Evolutionary conservation across 2,888 invertebrate genomes (phyloP), one percentile per base, ranked within the genome.

Genomic region (Asteroscopus sphinx): DNA sequence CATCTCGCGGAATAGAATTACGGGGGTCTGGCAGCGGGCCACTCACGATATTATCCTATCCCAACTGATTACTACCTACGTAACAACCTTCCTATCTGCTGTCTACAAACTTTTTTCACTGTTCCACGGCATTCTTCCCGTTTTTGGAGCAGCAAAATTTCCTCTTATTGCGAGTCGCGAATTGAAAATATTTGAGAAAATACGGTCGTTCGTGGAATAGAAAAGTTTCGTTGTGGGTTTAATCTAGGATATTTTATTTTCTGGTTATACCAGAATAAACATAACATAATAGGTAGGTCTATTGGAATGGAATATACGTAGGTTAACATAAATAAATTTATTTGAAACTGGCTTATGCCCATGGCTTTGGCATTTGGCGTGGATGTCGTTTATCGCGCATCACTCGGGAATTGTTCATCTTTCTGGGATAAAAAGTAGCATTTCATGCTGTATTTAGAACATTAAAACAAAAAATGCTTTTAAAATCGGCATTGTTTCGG

Each of bases 41-140:
- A 80, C 81, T 82, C 76, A 67, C 77, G 64, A 79, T 84, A 85
- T 84, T 83, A 79, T 74, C 55, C 75, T 64, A 68, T 75, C 68
- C 51, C 52, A 72, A 56, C 66, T 73, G 73, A 78, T 81, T 81
- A 72, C 49, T 63, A 30, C 46, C 59, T 61, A 30, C 46, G 57
- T 61, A 62, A 68, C 52, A 40, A 56, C 54, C 21, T 42, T 35
- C 40, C 51, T 51, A 44, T 26, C 28, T 7, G 21, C 39, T 12
- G 21, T 40, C 17, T 36, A 12, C 37, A 13, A 21, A 32, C 12
- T 33, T 56, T 33, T 9, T 39, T 33, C 9, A 46, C 30, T 11
- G 15, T 12, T 21, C 25, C 2, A 21, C 32, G 32, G 12, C 13
- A 15, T 21, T 12, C 33, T 45, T 45, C 9, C 9, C 26, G 6